Conservation (phyloP, 1,140 invertebrate genomes). For the Periplaneta americana region DNA sequence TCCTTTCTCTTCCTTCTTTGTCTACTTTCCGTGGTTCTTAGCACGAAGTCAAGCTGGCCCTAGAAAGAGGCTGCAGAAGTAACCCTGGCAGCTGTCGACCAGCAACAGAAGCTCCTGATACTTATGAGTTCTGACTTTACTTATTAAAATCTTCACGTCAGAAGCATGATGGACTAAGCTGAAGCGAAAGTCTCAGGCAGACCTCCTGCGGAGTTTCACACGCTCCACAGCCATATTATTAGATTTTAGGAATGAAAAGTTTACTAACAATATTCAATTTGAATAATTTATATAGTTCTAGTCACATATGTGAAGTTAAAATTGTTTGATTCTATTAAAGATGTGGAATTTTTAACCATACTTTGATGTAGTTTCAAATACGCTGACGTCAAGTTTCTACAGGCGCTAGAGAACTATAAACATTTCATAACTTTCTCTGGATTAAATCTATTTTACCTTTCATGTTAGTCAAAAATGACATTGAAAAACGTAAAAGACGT, state of each 20-base stretch:
- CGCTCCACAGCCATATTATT: not conserved
- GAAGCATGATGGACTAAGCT: not conserved
- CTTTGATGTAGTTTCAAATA: not conserved
- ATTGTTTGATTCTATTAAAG: not conserved
- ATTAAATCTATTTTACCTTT: too few relatives aligned
- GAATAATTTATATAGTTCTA: not conserved
- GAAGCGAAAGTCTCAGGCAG: not conserved
- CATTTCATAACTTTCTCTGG: not conserved
- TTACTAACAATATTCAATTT: not conserved
- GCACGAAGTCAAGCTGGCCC: not conserved
- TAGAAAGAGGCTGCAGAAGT: too few relatives aligned
- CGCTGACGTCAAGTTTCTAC: too few relatives aligned
- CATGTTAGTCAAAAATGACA: too few relatives aligned
- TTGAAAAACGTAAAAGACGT: too few relatives aligned
- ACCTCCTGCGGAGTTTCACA: not conserved
- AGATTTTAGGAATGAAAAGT: not conserved
- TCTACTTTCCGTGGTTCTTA: not conserved
- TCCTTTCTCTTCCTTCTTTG: not conserved
- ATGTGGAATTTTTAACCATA: not conserved
- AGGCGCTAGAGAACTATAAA: too few relatives aligned
- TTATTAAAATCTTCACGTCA: slow-evolving; percentile 1
- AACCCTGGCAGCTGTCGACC: not conserved
- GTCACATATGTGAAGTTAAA: not conserved
- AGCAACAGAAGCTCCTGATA: not conserved
- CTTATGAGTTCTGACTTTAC: slow-evolving; percentile 10